phyloP scores from a whole-genome alignment of 2,113 vertebrate genomes.

The Notechis scutatus region DNA sequence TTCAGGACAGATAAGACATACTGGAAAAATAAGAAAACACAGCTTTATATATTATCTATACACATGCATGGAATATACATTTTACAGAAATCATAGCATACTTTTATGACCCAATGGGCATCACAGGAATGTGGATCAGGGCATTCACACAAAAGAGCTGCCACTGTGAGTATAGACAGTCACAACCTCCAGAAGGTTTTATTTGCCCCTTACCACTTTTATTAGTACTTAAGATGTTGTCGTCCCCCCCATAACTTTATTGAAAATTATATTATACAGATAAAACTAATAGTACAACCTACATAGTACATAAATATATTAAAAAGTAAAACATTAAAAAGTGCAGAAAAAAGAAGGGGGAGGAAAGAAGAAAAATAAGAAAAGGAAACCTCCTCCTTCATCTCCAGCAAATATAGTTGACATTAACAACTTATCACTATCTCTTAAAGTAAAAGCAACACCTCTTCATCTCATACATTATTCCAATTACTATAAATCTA shows the following conservation, averaged over 20 bases:
- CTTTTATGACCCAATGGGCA: background rate
- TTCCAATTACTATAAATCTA: background rate
- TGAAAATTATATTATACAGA: background rate
- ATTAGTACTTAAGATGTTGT: background rate
- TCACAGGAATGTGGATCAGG: background rate
- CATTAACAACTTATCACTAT: background rate
- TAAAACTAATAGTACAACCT: background rate
- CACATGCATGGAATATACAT: background rate
- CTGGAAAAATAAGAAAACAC: constrained; percentile 73
- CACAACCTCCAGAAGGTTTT: background rate
- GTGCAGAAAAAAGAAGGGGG: background rate
- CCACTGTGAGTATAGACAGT: background rate
- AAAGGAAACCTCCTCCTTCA: background rate
- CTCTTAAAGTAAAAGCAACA: background rate
- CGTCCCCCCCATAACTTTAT: background rate
- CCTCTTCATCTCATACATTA: background rate
- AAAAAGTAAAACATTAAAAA: background rate
- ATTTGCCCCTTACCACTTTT: background rate
- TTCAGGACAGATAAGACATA: constrained; percentile 94
- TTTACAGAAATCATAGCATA: background rate
- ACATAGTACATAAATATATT: background rate
- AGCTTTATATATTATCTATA: constrained; percentile 13
- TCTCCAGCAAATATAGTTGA: background rate
- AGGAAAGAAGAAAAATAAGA: background rate
- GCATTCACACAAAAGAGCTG: background rate